phyloP scores from a whole-genome alignment of 2,797 vertebrate species.

The Platyrinchus mystaceus region DNA sequence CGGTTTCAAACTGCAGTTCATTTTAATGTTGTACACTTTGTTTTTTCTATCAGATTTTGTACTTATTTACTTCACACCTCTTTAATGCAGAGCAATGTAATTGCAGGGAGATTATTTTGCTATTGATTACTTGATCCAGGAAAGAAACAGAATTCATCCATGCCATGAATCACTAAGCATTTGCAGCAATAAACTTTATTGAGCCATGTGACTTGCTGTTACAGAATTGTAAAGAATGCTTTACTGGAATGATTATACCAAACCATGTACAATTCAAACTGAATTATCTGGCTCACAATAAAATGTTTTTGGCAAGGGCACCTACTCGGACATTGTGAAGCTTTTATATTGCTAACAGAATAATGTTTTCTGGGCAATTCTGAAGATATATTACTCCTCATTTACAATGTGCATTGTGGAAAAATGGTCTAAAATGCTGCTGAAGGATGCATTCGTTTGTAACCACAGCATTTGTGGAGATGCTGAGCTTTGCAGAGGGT shows the following conservation, averaged over 20 bases:
- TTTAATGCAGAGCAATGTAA: slow-evolving; percentile 52
- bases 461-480: slow-evolving; percentile 12
- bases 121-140: slow-evolving; percentile 62
- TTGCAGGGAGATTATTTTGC: slow-evolving; percentile 56
- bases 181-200: slow-evolving; percentile 56
- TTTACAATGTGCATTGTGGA: slow-evolving; percentile 45
- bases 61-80: slow-evolving; percentile 29
- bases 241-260: slow-evolving; percentile 58
- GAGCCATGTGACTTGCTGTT: slow-evolving; percentile 58
- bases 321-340: slow-evolving; percentile 22
- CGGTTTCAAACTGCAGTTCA: background rate
- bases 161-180: slow-evolving; percentile 53
- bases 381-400: slow-evolving; percentile 46
- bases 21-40: background rate
- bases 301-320: slow-evolving; percentile 54
- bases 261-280: slow-evolving; percentile 34
- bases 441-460: slow-evolving; percentile 49
- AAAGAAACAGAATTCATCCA: slow-evolving; percentile 52
- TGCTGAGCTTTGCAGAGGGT: slow-evolving; percentile 31
- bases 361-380: slow-evolving; percentile 51
- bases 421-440: slow-evolving; percentile 40
- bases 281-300: slow-evolving; percentile 60
- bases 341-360: slow-evolving; percentile 48
- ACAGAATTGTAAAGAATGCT: slow-evolving; percentile 61
- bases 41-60: slow-evolving; percentile 33